Evolutionary conservation across 1,140 invertebrate species (phyloP), one percentile per base, ranked within the genome.

Genomic region (Vanessa atalanta): DNA sequence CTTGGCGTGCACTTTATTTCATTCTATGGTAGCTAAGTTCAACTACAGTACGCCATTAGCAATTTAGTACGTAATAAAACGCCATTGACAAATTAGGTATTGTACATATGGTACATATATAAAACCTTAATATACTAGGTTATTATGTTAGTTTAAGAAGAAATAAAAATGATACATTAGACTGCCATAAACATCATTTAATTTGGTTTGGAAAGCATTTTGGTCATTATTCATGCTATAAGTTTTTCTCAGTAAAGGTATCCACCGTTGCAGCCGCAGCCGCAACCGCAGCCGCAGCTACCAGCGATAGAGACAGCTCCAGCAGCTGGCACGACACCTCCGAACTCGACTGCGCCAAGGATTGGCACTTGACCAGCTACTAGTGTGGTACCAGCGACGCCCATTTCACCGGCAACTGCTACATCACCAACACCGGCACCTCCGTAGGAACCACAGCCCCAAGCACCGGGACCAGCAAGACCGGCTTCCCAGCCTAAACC

Each of bases 261-360:
- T 60, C 13, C 53, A 23, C n/a, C 37, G 51, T n/a, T n/a, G n/a
- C n/a, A n/a, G n/a, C 20, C 20, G 26, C 64, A 72, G 9, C 71
- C 71, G 50, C 77, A 82, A 14, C 71, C 80, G 60, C 80, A 83
- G 7, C 81, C 81, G 48, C 82, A 82, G 31, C 57, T 76, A 20
- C 78, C 80, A 9, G 72, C 61, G 13, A 82, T 78, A 71, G 76
- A 70, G 48, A 82, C 77, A 12, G 65, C 60, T 13, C 80, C 80
- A 57, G 47, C 75, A 26, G 79, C 81, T 53, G 73, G 77, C 47
- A 80, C 70, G 43, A 57, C 47, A 20, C 81, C 79, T 63, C 71
- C 60, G 70, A 77, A 78, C 16, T 53, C 47, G 0, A 74, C 75
- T 3, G 70, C 61, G 11, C 77, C 77, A 11, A 68, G 57, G 3